Conservation (phyloP, 2,797 vertebrate species). For the Bovichtus diacanthus region DNA sequence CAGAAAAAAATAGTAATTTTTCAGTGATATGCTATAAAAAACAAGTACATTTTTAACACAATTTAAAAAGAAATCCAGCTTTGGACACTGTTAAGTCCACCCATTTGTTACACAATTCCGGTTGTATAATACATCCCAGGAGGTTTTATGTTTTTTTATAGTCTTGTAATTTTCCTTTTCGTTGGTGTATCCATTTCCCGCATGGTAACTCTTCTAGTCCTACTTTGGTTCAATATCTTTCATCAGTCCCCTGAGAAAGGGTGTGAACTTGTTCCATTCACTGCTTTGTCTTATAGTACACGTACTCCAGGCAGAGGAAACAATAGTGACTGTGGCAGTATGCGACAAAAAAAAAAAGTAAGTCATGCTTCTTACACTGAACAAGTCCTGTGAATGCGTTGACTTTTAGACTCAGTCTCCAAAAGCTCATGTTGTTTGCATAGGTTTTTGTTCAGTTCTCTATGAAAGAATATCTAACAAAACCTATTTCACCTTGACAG, state of each 20-base stretch:
- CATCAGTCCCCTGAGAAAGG: slow-evolving; percentile 52
- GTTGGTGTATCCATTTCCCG: slow-evolving; percentile 1
- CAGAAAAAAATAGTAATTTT: slow-evolving; percentile 5
- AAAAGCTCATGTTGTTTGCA: neutral
- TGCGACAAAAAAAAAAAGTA: neutral
- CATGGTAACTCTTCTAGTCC: neutral
- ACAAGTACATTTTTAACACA: neutral
- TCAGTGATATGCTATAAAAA: neutral
- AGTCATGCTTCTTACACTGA: neutral
- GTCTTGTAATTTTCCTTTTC: neutral
- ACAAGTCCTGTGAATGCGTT: neutral
- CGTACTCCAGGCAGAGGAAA: neutral
- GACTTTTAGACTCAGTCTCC: neutral
- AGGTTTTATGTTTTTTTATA: neutral
- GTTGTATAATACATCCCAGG: neutral
- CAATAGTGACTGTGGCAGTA: neutral
- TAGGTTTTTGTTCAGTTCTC: neutral
- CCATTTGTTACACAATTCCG: slow-evolving; percentile 9
- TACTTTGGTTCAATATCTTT: slow-evolving; percentile 8
- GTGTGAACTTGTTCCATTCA: slow-evolving; percentile 43
- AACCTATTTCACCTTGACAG: neutral
- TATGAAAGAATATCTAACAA: too few relatives aligned
- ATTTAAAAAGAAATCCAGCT: neutral
- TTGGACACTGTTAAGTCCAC: neutral
- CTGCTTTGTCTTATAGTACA: neutral